Conservation (phyloP, 2,888 invertebrate species). For the Bimastos eiseni region DNA sequence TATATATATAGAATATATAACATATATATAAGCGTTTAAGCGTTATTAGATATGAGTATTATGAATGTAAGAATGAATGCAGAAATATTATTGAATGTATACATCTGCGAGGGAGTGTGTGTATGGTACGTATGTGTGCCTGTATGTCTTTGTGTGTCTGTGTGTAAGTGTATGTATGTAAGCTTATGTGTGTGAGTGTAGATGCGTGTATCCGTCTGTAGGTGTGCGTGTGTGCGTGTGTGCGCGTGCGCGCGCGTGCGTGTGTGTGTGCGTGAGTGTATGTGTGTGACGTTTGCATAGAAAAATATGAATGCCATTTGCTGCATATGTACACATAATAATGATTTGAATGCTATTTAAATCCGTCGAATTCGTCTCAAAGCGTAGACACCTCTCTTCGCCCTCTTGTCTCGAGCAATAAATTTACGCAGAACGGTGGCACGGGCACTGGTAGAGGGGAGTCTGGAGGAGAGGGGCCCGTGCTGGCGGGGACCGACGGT, state of each 20-base stretch:
- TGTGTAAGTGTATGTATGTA: no score
- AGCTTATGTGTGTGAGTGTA: no score
- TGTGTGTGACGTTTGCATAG: no score
- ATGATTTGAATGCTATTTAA: not conserved
- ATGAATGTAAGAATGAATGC: not conserved
- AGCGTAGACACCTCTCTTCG: not conserved
- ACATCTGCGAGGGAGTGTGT: no score
- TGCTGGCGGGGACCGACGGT: not conserved
- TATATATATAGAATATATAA: no score
- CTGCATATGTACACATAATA: not conserved
- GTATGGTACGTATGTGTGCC: not conserved
- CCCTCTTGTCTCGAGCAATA: not conserved
- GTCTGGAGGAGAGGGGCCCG: not conserved
- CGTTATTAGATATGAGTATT: not conserved
- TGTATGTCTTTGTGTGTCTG: not conserved
- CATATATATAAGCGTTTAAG: not conserved
- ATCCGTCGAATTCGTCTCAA: not conserved
- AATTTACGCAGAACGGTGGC: not conserved
- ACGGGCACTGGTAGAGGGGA: no score
- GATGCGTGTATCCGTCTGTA: no score
- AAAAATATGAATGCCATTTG: no score
- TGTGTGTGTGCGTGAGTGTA: no score
- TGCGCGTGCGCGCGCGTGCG: no score
- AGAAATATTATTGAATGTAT: not conserved
- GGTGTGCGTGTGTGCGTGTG: no score